Base-by-base conservation (phyloP, 2,797 vertebrate genomes). In the Melanotaenia parkinsoni region DNA sequence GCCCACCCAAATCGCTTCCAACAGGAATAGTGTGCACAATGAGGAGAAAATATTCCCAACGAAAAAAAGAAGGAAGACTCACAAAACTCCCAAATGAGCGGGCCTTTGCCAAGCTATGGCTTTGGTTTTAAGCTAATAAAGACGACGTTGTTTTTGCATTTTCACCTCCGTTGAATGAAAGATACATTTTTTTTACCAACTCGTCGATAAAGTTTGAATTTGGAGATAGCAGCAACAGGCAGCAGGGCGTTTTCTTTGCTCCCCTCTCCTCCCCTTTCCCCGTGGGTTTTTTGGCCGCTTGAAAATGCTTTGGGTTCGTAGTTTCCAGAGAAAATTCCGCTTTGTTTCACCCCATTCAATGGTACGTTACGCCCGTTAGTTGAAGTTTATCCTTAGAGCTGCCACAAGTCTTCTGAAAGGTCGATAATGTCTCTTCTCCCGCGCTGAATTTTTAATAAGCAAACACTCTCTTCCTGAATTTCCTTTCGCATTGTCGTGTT, bases 221-320 rank as follows among this genome's bases (percentile, higher is more conserved):
- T 86, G 77, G 75, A 84, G 83, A 84, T n/a, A 76, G 26, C 81
- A 86, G 86, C 88, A 87, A 84, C 86, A 86, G 86, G 85, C 75
- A 16, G 69, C 43, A 91, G 94, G 94, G 94, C 94, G 94, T 95
- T 94, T 94, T 95, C 93, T 92, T 79, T 56, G 74, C 85, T 83
- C 91, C 88, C 90, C 89, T 87, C 80, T 68, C 77, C 85, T 76
- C 81, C 76, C 82, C 80, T 56, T 81, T 76, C 80, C 85, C 72
- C 65, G 69, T 45, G 45, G 62, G 30, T 38, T 85, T 77, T 85
- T 77, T 66, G 74, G 71, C 59, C 81, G 85, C 80, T 88, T 70
- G 63, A 38, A 82, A 81, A 84, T 1, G 50, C 76, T 56, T 40
- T 11, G 51, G 70, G 62, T 38, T 88, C 68, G 68, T 54, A 58